These are phyloP conservation scores for Psittacula cyanocephala DNA, from an alignment of 2,113 vertebrate species.

Conservation along the genomic window DNA sequence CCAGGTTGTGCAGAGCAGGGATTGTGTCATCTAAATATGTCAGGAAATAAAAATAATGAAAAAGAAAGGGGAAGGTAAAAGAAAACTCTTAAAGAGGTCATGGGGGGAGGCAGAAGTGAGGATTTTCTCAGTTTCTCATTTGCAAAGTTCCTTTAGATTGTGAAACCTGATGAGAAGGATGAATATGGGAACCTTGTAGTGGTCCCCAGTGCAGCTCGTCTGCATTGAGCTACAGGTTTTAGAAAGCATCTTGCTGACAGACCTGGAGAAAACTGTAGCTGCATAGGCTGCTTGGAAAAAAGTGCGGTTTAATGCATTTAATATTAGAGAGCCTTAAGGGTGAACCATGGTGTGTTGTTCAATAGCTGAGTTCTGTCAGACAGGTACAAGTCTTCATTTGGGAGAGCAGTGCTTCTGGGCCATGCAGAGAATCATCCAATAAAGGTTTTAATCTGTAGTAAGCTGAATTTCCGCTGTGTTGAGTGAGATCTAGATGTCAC, in stretches of 20 bases:
- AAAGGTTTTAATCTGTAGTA: constrained; percentile 18
- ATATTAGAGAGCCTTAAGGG: not conserved
- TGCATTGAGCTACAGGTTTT: not conserved
- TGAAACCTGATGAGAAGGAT: not conserved
- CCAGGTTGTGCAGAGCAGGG: not conserved
- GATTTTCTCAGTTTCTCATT: not conserved
- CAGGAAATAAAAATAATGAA: not conserved
- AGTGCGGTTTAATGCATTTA: not conserved
- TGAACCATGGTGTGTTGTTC: not conserved
- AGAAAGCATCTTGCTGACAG: not conserved
- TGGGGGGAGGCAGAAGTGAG: not conserved
- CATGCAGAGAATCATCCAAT: not conserved
- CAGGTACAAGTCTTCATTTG: not conserved
- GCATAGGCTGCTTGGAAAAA: not conserved
- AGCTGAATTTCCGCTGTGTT: not conserved
- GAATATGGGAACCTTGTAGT: not conserved
- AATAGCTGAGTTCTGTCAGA: not conserved
- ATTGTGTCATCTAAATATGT: not conserved
- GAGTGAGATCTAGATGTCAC: not conserved
- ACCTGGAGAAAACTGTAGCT: not conserved
- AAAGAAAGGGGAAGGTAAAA: not conserved
- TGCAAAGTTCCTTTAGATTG: not conserved
- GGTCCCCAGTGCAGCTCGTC: not conserved
- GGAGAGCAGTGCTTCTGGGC: not conserved
- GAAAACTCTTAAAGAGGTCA: not conserved